phyloP scores from a whole-genome alignment of 1,140 invertebrate genomes.

The Bombus consobrinus region DNA sequence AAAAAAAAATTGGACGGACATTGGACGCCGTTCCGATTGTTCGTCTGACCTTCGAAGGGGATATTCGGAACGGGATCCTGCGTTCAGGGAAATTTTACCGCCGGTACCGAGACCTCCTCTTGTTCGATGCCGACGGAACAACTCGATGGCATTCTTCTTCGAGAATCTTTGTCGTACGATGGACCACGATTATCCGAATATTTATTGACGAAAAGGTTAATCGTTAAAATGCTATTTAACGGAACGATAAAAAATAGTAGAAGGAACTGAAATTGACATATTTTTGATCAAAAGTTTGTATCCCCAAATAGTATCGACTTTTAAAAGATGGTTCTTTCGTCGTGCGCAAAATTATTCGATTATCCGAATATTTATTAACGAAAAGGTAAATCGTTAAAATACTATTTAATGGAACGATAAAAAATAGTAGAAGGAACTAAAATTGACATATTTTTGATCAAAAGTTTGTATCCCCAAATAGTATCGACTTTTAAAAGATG shows the following conservation, averaged over 20 bases:
- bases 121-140: slow-evolving; percentile 1
- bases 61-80: neutral
- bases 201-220: rapidly evolving
- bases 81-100: neutral
- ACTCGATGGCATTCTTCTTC: neutral
- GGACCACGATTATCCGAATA: rapidly evolving
- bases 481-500: too few species aligned
- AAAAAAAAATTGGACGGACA: slow-evolving; percentile 50
- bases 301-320: rapidly evolving
- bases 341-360: too few species aligned
- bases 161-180: too few species aligned
- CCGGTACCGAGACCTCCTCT: neutral
- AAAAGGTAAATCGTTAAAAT: too few species aligned
- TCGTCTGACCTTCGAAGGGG: slow-evolving; percentile 41
- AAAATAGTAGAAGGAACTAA: too few species aligned
- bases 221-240: rapidly evolving
- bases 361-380: too few species aligned
- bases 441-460: too few species aligned
- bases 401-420: too few species aligned
- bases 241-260: too few species aligned
- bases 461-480: too few species aligned
- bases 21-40: slow-evolving; percentile 44
- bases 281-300: neutral
- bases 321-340: too few species aligned
- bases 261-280: too few species aligned